Base-by-base conservation (phyloP, 1,140 invertebrate genomes). In the Bombus turneri region DNA sequence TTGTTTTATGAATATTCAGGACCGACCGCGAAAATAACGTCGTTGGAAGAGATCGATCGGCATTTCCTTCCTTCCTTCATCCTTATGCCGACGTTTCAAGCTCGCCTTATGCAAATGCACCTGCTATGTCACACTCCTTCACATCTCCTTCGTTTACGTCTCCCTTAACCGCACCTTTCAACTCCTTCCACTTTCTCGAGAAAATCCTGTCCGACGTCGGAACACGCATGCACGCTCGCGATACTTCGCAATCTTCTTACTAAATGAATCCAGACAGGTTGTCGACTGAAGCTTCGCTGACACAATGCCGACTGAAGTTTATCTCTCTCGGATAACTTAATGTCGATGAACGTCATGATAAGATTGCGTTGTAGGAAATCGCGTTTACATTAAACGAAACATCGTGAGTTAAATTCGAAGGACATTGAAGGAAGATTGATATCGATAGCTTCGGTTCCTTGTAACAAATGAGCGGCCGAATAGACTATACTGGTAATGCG, bases 1-100 rank as follows among this genome's bases (percentile, higher is more conserved):
- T 92, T 84, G 89, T 91, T 92, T 91, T 92, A 91, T 91, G 91
- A 92, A 92, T 91, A 92, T 92, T 91, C 90, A 92, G 64, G 39
- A 73, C 66, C n/a, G 53, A 64, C 83, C 69, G 84, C 86, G 85
- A 92, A 91, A 92, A 92, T 91, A 92, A 88, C 89, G 89, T 91
- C 89, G 84, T 80, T 78, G 88, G 77, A 78, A 75, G 37, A 91
- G 89, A 92, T 92, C 91, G 91, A 92, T 92, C 91, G 84, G 86
- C 71, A 92, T 91, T 92, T 91, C 83, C 87, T 91, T 91, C 86
- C 89, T 89, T 89, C 86, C 81, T 91, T 86, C 88, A 28, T 91
- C 86, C 91, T 92, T 92, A 89, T 86, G 86, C 88, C 87, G 69
- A 68, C 90, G 86, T 89, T 88, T 90, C 91, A 91, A 87, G 83